Conservation (phyloP, 2,113 vertebrate genomes). For the Lathamus discolor region DNA sequence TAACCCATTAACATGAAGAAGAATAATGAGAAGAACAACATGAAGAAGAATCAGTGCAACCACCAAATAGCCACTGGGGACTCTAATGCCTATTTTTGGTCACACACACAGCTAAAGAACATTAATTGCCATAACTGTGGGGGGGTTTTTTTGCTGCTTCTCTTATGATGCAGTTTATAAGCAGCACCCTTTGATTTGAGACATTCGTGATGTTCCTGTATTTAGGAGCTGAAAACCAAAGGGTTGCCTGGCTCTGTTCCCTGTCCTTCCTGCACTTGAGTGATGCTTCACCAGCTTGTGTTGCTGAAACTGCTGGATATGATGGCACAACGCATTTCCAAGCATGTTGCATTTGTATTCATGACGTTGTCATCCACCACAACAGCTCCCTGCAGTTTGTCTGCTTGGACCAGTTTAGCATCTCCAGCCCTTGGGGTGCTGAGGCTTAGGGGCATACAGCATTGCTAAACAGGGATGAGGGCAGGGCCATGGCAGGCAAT, state of each 20-base stretch:
- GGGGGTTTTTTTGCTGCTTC: neutral
- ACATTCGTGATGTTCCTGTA: neutral
- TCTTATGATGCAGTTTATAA: neutral
- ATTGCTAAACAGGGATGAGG: neutral
- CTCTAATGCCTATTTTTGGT: neutral
- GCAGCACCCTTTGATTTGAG: neutral
- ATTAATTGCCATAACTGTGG: neutral
- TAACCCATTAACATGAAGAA: neutral
- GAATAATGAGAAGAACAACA: neutral
- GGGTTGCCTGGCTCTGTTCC: neutral
- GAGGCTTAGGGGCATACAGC: neutral
- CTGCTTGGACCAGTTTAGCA: neutral
- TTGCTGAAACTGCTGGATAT: neutral
- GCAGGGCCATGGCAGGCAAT: neutral
- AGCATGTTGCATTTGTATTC: neutral
- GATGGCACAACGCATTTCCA: neutral
- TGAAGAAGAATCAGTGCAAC: neutral
- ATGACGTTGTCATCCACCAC: neutral
- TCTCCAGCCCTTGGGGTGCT: neutral
- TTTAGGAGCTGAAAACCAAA: neutral
- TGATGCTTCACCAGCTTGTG: neutral
- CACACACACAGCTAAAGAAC: neutral
- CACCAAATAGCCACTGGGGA: neutral
- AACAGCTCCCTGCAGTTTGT: neutral
- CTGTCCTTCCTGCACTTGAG: neutral